phyloP scores from a whole-genome alignment of 2,113 vertebrate species.

The Entosphenus tridentatus region DNA sequence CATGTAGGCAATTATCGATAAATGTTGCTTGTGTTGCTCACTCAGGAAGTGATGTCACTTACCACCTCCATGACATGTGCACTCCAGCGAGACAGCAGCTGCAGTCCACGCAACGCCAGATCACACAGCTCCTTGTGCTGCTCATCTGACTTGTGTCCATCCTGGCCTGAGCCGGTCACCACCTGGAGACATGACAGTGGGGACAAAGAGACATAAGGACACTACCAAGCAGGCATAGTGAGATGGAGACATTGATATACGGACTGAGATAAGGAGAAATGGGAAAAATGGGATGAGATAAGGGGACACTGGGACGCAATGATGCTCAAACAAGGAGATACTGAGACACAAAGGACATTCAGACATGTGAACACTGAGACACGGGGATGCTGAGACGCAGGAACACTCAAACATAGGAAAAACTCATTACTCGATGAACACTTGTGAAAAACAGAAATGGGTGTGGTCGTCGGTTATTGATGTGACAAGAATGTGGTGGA shows the following conservation, averaged over 20 bases:
- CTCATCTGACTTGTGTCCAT: conserved; percentile 95
- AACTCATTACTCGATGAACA: no score
- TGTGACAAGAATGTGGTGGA: no score
- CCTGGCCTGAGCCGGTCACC: conserved; percentile 85
- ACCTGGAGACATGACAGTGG: conserved; percentile 23
- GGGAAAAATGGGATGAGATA: neutral
- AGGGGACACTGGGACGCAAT: neutral
- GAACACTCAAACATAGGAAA: no score
- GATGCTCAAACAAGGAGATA: neutral
- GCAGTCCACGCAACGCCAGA: conserved; percentile 64
- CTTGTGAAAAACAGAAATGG: no score
- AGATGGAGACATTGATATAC: neutral
- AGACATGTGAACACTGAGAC: no score
- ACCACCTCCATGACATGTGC: conserved; percentile 99
- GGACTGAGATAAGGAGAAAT: neutral
- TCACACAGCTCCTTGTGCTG: conserved; percentile 92
- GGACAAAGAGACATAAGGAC: neutral
- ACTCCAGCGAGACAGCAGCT: conserved; percentile 95
- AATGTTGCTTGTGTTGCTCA: no score
- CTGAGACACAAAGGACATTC: no score
- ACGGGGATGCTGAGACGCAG: no score
- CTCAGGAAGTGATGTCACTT: conserved; percentile 17
- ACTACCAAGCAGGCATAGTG: neutral
- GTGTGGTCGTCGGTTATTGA: no score
- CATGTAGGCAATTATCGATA: no score